Conservation (phyloP, 2,888 invertebrate genomes). For the Parasteatoda lunata region DNA sequence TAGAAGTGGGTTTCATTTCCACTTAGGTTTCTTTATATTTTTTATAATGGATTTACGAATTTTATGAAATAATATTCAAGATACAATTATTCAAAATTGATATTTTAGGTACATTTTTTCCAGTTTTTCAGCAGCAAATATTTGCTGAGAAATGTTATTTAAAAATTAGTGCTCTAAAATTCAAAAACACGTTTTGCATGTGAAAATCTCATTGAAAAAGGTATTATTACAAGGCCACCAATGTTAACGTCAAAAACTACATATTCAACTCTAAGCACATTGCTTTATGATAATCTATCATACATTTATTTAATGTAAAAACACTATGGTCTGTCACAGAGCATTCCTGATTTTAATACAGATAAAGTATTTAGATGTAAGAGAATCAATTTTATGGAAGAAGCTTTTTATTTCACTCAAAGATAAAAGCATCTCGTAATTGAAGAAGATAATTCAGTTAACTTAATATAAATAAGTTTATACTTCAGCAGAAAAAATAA, state of each 20-base stretch:
- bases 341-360: constrained; percentile 19
- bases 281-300: constrained; percentile 26
- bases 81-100: constrained; percentile 40
- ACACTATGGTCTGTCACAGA: constrained; percentile 21
- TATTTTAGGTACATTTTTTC: constrained; percentile 25
- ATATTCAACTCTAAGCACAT: constrained; percentile 32
- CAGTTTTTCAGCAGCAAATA: constrained; percentile 15
- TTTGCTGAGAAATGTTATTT: constrained; percentile 31
- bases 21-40: not conserved
- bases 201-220: constrained; percentile 44
- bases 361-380: no score
- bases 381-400: no score
- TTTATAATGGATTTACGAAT: not conserved
- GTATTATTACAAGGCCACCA: constrained; percentile 56
- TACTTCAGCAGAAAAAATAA: no score
- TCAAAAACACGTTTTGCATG: constrained; percentile 40
- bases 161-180: constrained; percentile 52
- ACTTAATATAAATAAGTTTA: no score
- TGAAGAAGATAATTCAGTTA: no score
- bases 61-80: constrained; percentile 32
- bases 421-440: no score
- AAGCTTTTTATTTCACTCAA: no score
- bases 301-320: constrained; percentile 43
- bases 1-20: constrained; percentile 17
- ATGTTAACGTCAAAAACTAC: constrained; percentile 36